phyloP scores from a whole-genome alignment of 2,888 invertebrate genomes.

The Melieria crassipennis region DNA sequence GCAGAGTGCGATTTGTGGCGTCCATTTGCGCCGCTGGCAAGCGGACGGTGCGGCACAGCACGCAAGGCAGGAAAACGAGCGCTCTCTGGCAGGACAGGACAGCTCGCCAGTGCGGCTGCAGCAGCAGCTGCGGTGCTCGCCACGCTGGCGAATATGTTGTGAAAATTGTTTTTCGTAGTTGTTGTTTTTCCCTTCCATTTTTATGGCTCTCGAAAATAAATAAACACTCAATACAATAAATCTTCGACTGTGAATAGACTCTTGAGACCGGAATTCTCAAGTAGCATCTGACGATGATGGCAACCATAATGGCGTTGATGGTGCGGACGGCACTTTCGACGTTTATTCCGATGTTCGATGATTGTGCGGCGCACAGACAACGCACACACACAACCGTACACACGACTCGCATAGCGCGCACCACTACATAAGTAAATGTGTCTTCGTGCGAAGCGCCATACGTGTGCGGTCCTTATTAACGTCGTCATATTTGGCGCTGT shows the following conservation, averaged over 20 bases:
- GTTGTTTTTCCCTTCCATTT: slow-evolving; percentile 48
- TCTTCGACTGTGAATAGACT: slow-evolving; percentile 57
- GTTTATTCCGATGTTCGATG: not conserved
- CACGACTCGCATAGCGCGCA: not conserved
- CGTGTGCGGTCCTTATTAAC: not conserved
- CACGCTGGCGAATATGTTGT: slow-evolving; percentile 43
- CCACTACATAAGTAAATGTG: not conserved
- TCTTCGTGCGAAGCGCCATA: not conserved
- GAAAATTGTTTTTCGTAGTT: slow-evolving; percentile 38
- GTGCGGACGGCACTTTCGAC: slow-evolving; percentile 10
- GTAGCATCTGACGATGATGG: slow-evolving; percentile 35
- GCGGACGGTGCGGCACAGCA: not conserved
- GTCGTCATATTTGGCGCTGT: not conserved
- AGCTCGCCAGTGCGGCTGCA: too few relatives aligned
- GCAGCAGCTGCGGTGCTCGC: not conserved
- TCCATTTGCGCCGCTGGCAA: not conserved
- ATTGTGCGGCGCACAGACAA: not conserved
- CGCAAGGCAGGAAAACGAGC: not conserved
- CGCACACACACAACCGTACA: not conserved
- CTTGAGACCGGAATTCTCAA: slow-evolving; percentile 48
- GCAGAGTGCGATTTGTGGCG: slow-evolving; percentile 16
- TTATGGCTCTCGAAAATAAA: slow-evolving; percentile 60
- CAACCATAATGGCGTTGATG: slow-evolving; percentile 26
- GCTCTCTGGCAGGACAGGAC: not conserved
- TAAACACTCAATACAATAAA: slow-evolving; percentile 62